Base-by-base conservation (phyloP, 1,140 invertebrate genomes). In the Tetragonula clypearis region DNA sequence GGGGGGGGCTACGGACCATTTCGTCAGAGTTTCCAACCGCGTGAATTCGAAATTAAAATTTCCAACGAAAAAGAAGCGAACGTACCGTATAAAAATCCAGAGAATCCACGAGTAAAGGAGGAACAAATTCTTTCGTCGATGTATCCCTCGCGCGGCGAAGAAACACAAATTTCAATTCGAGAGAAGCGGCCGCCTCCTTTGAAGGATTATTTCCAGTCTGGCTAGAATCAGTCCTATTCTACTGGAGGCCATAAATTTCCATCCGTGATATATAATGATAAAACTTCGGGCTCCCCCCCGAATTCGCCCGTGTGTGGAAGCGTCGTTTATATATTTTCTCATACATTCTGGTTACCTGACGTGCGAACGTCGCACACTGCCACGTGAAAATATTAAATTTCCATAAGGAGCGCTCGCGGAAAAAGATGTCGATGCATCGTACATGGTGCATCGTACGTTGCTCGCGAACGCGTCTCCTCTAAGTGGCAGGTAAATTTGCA, bases 401-500 rank as follows among this genome's bases (percentile, higher is more conserved):
- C 58, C 75, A 56, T 62, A 41, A 19, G 8, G 8, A 23, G 21
- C 1, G 4, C 23, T 3, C 17, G 5, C 35, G 2, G 6, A 30
- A 23, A 23, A 55, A 55, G 6, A n/a, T 19, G 15, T 5, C 41
- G 49, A 21, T 66, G 35, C 71, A 66, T 75, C 35, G 84, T 53
- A 49, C 55, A 62, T 62, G 35, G 19, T 41, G 41, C 35, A 41
- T 41, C 41, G n/a, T 30, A 30, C 19, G 65, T 71, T 82, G 71
- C 71, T 68, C 68, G 79, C 53, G 71, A 35, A 17, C 76, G 60
- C 65, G 30, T 30, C 30, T 23, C 5, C 21, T 26, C 14, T 60
- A 84, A 79, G 82, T 79, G 49, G 56, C 26, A 14, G 55, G 49
- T 69, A 89, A 89, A 86, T 89, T 88, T 89, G 71, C 80, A 82